Percentiles rank a stretch among this genome's conserved stretches.
Conservation (phyloP, 2,797 vertebrate species). For the Mustela erminea region DNA sequence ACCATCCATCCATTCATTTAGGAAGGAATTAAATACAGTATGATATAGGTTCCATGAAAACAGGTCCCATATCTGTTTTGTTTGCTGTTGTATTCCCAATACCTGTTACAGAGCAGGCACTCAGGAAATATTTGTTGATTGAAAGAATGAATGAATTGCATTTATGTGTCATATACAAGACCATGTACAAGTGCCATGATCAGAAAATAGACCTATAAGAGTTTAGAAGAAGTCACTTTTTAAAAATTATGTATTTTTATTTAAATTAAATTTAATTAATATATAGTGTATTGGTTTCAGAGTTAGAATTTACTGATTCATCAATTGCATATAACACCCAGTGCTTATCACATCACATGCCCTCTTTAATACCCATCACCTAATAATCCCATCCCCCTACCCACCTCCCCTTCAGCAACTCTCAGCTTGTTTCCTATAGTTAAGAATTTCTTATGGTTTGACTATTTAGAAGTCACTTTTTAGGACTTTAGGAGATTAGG, state of each 20-base stretch:
- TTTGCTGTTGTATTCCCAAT: not conserved
- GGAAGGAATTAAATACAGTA: not conserved
- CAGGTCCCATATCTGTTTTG: not conserved
- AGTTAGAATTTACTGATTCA: not conserved
- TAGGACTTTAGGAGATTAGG: not conserved
- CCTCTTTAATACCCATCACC: not conserved
- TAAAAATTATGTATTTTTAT: not conserved
- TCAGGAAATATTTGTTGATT: not conserved
- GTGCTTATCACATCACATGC: not conserved
- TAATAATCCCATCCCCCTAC: not conserved
- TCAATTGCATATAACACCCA: not conserved
- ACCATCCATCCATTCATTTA: not conserved
- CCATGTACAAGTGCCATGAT: not conserved
- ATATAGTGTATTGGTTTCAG: not conserved
- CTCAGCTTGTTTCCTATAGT: not conserved
- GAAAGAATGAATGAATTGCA: slow-evolving; percentile 38
- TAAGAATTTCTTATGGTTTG: not conserved
- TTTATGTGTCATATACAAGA: not conserved
- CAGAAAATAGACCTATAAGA: not conserved
- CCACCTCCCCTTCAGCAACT: not conserved
- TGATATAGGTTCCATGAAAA: not conserved
- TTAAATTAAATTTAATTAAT: not conserved
- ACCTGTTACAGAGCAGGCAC: not conserved
- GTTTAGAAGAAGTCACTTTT: not conserved
- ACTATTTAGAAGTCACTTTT: not conserved